Evolutionary conservation across 2,113 vertebrate genomes (phyloP).

Genomic region (Callionymus lyra): DNA sequence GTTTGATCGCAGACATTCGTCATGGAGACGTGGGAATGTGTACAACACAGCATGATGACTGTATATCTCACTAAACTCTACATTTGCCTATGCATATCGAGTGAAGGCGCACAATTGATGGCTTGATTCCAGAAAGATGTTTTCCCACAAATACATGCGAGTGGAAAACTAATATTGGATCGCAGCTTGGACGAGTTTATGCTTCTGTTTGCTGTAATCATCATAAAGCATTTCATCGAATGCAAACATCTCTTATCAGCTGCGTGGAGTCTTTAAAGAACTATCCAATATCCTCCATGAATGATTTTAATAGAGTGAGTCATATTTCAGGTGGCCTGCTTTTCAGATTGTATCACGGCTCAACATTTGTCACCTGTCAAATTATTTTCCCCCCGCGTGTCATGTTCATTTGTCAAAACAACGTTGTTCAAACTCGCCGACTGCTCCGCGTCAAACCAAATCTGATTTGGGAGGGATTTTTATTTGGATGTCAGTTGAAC

Average conservation of each 20-base stretch:
- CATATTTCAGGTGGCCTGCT: constrained; percentile 72
- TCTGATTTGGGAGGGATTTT: constrained; percentile 58
- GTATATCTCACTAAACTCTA: constrained; percentile 6
- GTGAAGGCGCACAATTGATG: constrained; percentile 1
- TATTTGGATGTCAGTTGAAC: constrained; percentile 65
- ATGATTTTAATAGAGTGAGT: constrained; percentile 76
- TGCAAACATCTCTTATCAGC: constrained; percentile 61
- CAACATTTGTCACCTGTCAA: constrained; percentile 79
- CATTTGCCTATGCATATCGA: constrained; percentile 1
- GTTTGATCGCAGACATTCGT: constrained; percentile 2
- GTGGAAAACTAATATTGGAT: constrained; percentile 13
- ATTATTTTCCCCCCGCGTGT: constrained; percentile 72
- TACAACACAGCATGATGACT: constrained; percentile 7
- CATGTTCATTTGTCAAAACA: constrained; percentile 75
- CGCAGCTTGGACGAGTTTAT: constrained; percentile 11
- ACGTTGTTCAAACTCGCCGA: constrained; percentile 56
- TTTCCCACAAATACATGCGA: constrained; percentile 11
- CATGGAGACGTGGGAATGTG: constrained; percentile 5
- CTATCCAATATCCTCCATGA: constrained; percentile 73
- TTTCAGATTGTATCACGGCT: constrained; percentile 74
- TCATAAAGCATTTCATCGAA: constrained; percentile 55
- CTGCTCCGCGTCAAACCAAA: constrained; percentile 55
- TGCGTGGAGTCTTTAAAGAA: constrained; percentile 72
- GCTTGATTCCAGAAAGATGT: not conserved
- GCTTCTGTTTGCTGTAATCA: constrained; percentile 33